Base-by-base conservation (phyloP, 1,140 invertebrate genomes). In the Drosophila aff. region DNA sequence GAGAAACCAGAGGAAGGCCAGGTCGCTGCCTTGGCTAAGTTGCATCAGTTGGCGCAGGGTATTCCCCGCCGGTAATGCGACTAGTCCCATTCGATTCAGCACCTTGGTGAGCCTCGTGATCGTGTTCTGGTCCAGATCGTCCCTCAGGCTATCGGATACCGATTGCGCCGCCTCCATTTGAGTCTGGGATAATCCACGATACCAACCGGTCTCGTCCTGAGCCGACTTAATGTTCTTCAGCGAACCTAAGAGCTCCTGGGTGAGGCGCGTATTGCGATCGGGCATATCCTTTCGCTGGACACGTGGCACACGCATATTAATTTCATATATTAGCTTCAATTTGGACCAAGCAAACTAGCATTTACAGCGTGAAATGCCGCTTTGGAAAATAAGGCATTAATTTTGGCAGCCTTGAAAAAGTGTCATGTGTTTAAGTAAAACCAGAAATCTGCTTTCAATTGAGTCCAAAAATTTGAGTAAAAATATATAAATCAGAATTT, bases 1-100 rank as follows among this genome's bases (percentile, higher is more conserved):
- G 10, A 92, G 68, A 47, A 91, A 92, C 90, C 90, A 92, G 1
- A 92, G 69, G 38, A 92, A 92, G 28, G 90, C 90, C 11, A 92
- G 47, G 44, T 92, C 85, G 43, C 76, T 91, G 21, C 75, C 83
- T 2, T 68, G 72, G 11, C 80, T 79, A 38, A 92, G 62, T 8
- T n/a, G 2, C 16, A 85, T 72, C 3, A 78, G 46, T 4, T 18
- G 8, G 1, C 13, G 28, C n/a, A 92, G 13, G 0, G 46, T 44
- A 8, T 36, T 10, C 21, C 16, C 16, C 0, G 36, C 9, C 5
- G 76, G 68, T 3, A 15, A 31, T 0, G 91, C 81, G 4, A 66
- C 10, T 0, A 92, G 2, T 4, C 86, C 91, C 36, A 92, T 7
- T 3, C 18, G n/a, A 2, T 11, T 10, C 4, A 92, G 13, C 9